phyloP scores from a whole-genome alignment of 2,888 invertebrate species.

The Ectemnius lituratus region DNA sequence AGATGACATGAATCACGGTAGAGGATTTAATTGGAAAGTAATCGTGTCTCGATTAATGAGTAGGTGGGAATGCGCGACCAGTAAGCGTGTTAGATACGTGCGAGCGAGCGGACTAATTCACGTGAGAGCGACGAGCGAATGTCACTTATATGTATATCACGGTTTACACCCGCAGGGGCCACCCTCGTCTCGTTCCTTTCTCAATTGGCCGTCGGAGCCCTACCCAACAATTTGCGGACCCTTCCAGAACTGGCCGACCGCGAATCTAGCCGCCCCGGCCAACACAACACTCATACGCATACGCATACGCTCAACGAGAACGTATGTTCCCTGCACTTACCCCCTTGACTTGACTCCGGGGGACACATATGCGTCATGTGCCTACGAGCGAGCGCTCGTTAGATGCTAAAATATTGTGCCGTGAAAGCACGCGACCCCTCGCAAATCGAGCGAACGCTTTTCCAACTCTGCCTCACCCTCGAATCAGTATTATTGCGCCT shows the following conservation, averaged over 20 bases:
- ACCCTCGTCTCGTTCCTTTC: slow-evolving; percentile 33
- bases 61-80: no score
- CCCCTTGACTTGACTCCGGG: slow-evolving; percentile 52
- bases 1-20: no score
- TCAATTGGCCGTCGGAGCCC: slow-evolving; percentile 54
- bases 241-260: slow-evolving; percentile 57
- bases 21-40: no score
- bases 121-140: slow-evolving; percentile 33
- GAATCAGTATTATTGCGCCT: background rate
- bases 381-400: slow-evolving; percentile 26
- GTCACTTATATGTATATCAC: slow-evolving; percentile 45
- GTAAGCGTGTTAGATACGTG: slow-evolving; percentile 13
- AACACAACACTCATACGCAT: slow-evolving; percentile 10
- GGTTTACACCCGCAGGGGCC: slow-evolving; percentile 37
- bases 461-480: background rate
- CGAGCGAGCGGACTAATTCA: slow-evolving; percentile 24
- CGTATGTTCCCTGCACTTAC: slow-evolving; percentile 53
- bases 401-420: slow-evolving; percentile 9
- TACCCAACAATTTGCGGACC: slow-evolving; percentile 59
- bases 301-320: slow-evolving; percentile 47
- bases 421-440: background rate
- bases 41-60: no score
- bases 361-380: slow-evolving; percentile 45
- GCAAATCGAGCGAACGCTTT: background rate
- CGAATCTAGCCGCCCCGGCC: slow-evolving; percentile 42